phyloP scores from a whole-genome alignment of 92 coral and sea anemone genomes.

The Virgularia gustaviana region DNA sequence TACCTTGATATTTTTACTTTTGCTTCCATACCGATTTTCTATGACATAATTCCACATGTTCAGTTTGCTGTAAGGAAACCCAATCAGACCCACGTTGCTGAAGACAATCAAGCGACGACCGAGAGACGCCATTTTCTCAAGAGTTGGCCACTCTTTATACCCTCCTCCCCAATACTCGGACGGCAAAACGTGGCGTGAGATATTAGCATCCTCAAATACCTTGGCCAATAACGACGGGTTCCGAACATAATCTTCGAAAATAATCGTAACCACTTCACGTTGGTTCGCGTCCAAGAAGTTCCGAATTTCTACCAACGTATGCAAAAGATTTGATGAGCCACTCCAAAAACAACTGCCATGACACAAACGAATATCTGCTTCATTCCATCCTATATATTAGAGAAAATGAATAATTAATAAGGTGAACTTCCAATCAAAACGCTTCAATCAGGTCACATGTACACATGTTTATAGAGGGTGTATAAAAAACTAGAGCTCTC shows the following conservation, averaged over 20 bases:
- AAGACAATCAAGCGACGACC: conserved; percentile 86
- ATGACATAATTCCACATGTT: conserved; percentile 92
- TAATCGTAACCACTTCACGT: conserved; percentile 74
- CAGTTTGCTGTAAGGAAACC: conserved; percentile 70
- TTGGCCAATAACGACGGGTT: conserved; percentile 74
- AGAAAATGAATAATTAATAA: not conserved
- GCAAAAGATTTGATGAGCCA: conserved; percentile 73
- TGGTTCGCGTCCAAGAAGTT: conserved; percentile 66
- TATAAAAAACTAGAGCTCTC: no score
- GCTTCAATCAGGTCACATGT: no score
- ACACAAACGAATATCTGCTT: conserved; percentile 76
- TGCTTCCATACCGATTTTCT: conserved; percentile 83
- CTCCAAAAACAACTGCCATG: conserved; percentile 90
- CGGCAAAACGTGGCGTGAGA: conserved; percentile 67
- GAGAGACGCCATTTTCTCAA: conserved; percentile 69
- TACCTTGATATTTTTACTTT: conserved; percentile 59
- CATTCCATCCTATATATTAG: conserved; percentile 73
- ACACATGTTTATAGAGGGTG: not conserved
- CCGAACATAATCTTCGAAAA: conserved; percentile 78
- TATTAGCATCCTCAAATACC: conserved; percentile 74
- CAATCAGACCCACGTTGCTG: conserved; percentile 71
- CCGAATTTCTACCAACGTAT: conserved; percentile 70
- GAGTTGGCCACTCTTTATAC: conserved; percentile 75
- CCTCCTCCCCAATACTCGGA: conserved; percentile 70
- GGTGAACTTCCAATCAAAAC: no score